Base-by-base conservation (phyloP, 2,113 vertebrate genomes). In the Oostethus manadensis region DNA sequence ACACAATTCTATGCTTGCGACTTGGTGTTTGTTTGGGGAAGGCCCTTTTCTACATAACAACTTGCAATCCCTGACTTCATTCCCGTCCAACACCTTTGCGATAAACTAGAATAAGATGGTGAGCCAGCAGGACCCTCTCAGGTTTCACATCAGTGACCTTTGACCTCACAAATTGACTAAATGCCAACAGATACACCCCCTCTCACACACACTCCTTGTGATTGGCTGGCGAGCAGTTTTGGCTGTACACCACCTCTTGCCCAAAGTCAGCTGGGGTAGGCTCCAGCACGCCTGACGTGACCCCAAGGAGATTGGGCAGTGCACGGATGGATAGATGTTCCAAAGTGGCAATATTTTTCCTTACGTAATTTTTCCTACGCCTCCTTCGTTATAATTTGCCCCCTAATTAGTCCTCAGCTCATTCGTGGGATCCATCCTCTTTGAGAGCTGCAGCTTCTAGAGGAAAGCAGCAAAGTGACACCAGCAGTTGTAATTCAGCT, bases 341-440 rank as follows among this genome's bases (percentile, higher is more conserved):
- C 9, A 10, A 14, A 2, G 13, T 4, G 1, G 8, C 35, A 38
- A n/a, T 45, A 53, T 26, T 35, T 53, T 51, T 53, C 51, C 51
- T 29, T 18, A 15, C 5, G 33, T 33, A 53, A 22, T 53, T 26
- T 33, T 33, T 53, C n/a, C 33, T 38, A 38, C 2, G 35, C 2
- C 10, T 29, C n/a, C 26, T 33, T 54, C 16, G 10, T 66, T 66
- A 74, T 74, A 75, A 71, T 84, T 77, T 75, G 68, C 51, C 65
- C 74, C 62, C 66, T 83, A 80, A 85, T 87, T 83, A 84, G 74
- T 71, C 58, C 55, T 77, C 42, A 56, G 71, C 70, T 67, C 60
- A 51, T 56, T 66, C 35, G 46, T 73, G 79, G 70, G 81, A 81
- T 64, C 35, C 62, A 81, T 69, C 78, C 66, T 42, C 59, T 51